Evolutionary conservation across 1,140 invertebrate genomes (phyloP), one percentile per base, ranked within the genome.

Genomic region (Megathymus violae): DNA sequence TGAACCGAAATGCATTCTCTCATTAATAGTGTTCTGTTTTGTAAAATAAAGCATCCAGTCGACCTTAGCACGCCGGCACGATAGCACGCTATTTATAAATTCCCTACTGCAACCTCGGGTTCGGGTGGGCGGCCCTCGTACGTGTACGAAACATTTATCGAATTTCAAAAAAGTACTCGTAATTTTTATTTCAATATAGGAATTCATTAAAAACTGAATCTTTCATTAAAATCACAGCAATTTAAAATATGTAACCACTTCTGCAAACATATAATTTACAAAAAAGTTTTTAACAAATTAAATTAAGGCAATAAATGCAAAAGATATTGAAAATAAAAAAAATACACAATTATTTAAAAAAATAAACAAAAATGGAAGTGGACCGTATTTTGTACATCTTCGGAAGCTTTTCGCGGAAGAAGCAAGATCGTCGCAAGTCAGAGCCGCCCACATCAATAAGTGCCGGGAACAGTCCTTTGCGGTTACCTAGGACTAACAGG

Each of bases 341-440:
- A 31, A 31, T 1, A 31, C 27, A 3, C 4, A 7, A 31, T 7
- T 9, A n/a, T n/a, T n/a, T n/a, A n/a, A n/a, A n/a, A n/a, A n/a
- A n/a, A 36, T 40, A 44, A 66, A 44, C 67, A 62, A 79, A 79
- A 71, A 93, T 93, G 92, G 93, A 93, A 85, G 88, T 93, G 50
- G 93, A 93, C 64, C 89, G 92, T 66, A 91, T 93, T 65, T 76
- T 92, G 15, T 93, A 93, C 75, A 93, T 94, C 73, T 94, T 94
- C 73, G 93, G 93, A 65, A 93, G 93, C 71, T 93, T 94, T 68
- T 84, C 92, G 0, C 77, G 93, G 52, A 91, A 93, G 62, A 91
- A 92, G 15, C 71, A 84, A 17, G 87, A 88, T 47, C 92, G 92
- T 73, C 74, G 88, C 16, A 85, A 90, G 16, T 92, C 92, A 1